phyloP scores from a whole-genome alignment of 2,113 vertebrate species.

The Salvelinus alpinus region DNA sequence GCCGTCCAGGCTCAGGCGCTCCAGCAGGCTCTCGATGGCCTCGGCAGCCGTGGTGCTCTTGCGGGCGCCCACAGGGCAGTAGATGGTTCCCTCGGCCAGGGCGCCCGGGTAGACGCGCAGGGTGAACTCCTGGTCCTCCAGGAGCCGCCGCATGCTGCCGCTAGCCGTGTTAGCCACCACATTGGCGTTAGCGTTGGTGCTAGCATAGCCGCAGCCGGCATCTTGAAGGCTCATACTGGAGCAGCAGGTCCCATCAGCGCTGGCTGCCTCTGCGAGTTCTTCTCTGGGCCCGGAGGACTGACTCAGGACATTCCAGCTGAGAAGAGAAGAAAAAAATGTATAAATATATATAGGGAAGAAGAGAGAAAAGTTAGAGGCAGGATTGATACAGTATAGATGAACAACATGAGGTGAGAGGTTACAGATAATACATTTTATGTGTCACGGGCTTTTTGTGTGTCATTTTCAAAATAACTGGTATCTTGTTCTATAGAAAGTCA shows the following conservation, averaged over 20 bases:
- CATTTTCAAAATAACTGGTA: too few relatives aligned
- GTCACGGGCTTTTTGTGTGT: too few relatives aligned
- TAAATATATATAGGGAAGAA: neutral
- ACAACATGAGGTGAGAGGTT: too few relatives aligned
- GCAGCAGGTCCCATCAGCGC: constrained; percentile 84
- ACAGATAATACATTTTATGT: too few relatives aligned
- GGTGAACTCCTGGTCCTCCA: constrained; percentile 90
- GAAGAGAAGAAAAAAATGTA: constrained; percentile 26
- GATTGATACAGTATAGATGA: constrained; percentile 5
- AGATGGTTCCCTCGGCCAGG: constrained; percentile 91
- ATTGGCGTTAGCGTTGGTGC: constrained; percentile 48
- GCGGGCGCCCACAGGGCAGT: constrained; percentile 87
- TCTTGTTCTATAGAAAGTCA: constrained; percentile 14
- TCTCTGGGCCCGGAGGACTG: constrained; percentile 54
- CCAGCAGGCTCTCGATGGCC: constrained; percentile 89
- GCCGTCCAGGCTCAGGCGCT: constrained; percentile 84
- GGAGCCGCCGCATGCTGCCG: constrained; percentile 84
- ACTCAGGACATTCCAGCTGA: constrained; percentile 82
- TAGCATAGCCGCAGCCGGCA: constrained; percentile 78
- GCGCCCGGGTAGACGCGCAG: constrained; percentile 90
- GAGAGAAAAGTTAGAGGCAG: neutral
- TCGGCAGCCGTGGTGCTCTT: constrained; percentile 91
- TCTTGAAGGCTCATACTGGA: constrained; percentile 96
- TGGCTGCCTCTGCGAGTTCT: constrained; percentile 50
- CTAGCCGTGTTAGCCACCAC: constrained; percentile 48